Evolutionary conservation across 1,140 invertebrate genomes (phyloP), one percentile per base, ranked within the genome.

Genomic region (Lethrus apterus): DNA sequence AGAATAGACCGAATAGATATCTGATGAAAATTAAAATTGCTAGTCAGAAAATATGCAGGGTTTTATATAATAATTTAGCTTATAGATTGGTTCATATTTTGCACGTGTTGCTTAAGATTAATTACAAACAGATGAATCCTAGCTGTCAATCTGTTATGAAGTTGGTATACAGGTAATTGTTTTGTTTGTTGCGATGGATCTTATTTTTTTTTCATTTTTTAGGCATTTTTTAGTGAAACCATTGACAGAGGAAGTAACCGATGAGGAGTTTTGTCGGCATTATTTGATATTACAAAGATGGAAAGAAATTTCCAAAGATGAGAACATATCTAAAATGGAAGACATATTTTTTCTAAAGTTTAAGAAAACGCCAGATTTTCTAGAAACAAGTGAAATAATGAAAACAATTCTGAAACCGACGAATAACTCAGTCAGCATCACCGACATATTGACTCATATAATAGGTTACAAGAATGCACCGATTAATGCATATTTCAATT

Each of bases 251-350:
- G 10, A 18, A 3, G n/a, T 38, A 9, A 21, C 35, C 20, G 19
- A 38, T 10, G 35, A 38, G 24, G 35, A 21, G 4, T 38, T 38
- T 38, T 38, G 35, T 23, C 35, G 35, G 18, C 24, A 38, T 21
- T 38, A 38, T 19, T 23, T 38, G 24, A 13, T 19, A 4, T 38
- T 38, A 21, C 19, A 38, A 19, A 38, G 35, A 21, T 38, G 24
- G 7, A 38, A 38, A 23, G 11, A 38, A 8, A 23, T 38, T 20
- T n/a, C 35, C 20, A 38, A 38, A 19, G 19, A 7, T 18, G 35
- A 38, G 11, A 21, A 38, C 13, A 21, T 11, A 1, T 11, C 20
- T 8, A 38, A 9, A 17, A 13, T 38, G n/a, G 9, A n/a, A 38
- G 18, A 38, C 10, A 21, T 21, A 21, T 11, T 38, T 20, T 38